Evolutionary conservation across 1,140 invertebrate genomes (phyloP), one percentile per base, ranked within the genome.

Genomic region (Paraescarpia echinospica): DNA sequence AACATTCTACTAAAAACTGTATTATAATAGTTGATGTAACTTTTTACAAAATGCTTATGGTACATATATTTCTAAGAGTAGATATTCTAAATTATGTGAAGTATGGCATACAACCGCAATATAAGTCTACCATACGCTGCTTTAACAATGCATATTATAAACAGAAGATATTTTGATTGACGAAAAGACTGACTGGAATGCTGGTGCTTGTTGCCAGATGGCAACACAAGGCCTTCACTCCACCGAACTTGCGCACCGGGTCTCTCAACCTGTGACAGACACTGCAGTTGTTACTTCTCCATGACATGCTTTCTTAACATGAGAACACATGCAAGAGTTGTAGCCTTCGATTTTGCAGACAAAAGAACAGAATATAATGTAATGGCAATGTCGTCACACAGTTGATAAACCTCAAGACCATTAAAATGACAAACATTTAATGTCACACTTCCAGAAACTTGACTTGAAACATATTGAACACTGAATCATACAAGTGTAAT

Each of bases 221-320:
- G n/a, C n/a, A 4, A n/a, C 90, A 90, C 90, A 90, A 31, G 18
- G 90, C n/a, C 90, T 90, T 90, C 9, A 90, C 35, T 18, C 90
- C 90, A 90, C 90, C 90, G n/a, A 41, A 34, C 34, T 41, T 34
- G 34, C 90, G 90, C 18, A 90, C 2, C 8, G 34, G 2, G n/a
- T 90, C 90, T 41, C 6, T 18, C 90, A 90, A 41, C 90, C 90
- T 90, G n/a, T n/a, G n/a, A 90, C 59, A 77, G 14, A 77, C 59
- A 77, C 22, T 31, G 27, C 22, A 77, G 59, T 77, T 77, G 59
- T 77, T 1, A 77, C 59, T 51, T 51, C 48, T 51, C 48, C n/a
- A n/a, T n/a, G n/a, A n/a, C n/a, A n/a, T n/a, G n/a, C n/a, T n/a
- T n/a, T n/a, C n/a, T n/a, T n/a, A n/a, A n/a, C n/a, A n/a, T n/a